These are phyloP conservation scores for Theristicus caerulescens DNA, from an alignment of 2,113 vertebrate genomes.

Conservation along the genomic window DNA sequence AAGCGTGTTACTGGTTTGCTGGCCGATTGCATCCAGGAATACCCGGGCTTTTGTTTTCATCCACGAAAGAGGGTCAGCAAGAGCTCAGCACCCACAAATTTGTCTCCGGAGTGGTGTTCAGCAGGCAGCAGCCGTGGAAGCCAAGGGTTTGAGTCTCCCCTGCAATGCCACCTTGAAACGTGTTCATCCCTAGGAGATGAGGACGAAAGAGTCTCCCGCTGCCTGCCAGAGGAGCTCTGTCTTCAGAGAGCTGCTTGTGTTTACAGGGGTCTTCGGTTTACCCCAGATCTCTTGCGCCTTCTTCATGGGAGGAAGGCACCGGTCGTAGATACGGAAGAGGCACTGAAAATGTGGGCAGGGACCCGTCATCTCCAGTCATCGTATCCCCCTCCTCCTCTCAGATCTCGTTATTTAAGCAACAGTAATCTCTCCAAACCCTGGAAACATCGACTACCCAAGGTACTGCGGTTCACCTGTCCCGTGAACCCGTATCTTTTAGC, in stretches of 20 bases:
- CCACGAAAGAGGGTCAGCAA: not conserved
- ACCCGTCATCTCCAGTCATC: constrained; percentile 2
- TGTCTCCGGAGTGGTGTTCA: not conserved
- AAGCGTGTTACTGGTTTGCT: not conserved
- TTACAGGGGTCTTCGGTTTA: constrained; percentile 45
- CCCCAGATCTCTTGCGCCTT: constrained; percentile 19
- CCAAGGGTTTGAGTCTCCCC: not conserved
- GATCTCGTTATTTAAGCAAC: constrained; percentile 19
- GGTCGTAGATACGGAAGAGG: not conserved
- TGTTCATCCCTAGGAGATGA: not conserved
- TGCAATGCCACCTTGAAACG: not conserved
- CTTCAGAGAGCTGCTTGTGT: constrained; percentile 30
- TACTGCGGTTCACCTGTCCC: not conserved
- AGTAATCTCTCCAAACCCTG: not conserved
- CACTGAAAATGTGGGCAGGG: constrained; percentile 46
- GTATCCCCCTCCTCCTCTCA: constrained; percentile 11
- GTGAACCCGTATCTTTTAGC: constrained; percentile 4
- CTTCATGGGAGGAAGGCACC: not conserved
- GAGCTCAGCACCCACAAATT: not conserved
- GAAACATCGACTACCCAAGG: not conserved
- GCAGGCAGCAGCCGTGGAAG: not conserved
- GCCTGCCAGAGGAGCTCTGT: constrained; percentile 34
- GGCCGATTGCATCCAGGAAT: not conserved
- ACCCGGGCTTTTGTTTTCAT: not conserved
- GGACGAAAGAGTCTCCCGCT: not conserved